Percentiles rank a stretch among this genome's conserved stretches.
Conservation (phyloP, 2,888 invertebrate genomes). For the Beris morrisii region DNA sequence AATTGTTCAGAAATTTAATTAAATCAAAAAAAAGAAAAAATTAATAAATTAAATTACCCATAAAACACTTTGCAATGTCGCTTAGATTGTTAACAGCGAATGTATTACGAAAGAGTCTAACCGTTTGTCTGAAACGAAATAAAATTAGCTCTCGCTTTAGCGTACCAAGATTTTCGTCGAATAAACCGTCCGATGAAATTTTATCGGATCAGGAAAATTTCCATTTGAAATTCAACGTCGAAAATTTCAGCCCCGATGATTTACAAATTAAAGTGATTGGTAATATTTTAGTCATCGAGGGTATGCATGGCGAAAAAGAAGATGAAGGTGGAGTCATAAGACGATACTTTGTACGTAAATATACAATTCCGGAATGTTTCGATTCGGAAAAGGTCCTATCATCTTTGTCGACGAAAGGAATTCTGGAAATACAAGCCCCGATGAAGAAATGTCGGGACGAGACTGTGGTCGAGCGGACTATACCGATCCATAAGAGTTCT, state of each 20-base stretch:
- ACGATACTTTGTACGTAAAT: constrained; percentile 24
- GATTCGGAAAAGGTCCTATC: constrained; percentile 24
- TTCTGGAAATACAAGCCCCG: constrained; percentile 23
- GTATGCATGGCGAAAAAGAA: constrained; percentile 27
- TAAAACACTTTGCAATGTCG: constrained; percentile 6
- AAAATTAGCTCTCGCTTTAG: neutral
- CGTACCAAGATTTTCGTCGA: neutral
- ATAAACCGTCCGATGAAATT: constrained; percentile 14
- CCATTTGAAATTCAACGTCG: constrained; percentile 19
- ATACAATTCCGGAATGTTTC: constrained; percentile 22
- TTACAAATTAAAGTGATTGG: constrained; percentile 19
- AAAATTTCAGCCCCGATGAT: constrained; percentile 17
- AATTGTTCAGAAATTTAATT: constrained; percentile 5
- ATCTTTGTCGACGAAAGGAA: constrained; percentile 20
- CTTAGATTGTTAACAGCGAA: constrained; percentile 11
- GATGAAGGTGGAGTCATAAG: constrained; percentile 25
- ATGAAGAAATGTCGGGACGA: constrained; percentile 24
- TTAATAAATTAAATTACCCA: neutral
- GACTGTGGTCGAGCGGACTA: constrained; percentile 11
- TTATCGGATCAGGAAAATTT: constrained; percentile 14
- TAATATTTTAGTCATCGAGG: constrained; percentile 22
- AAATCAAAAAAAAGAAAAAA: neutral
- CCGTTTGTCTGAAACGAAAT: constrained; percentile 1
- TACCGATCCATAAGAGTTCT: constrained; percentile 19
- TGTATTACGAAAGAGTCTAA: neutral